Base-by-base conservation (phyloP, 1,140 invertebrate genomes). In the Antheraea pernyi region DNA sequence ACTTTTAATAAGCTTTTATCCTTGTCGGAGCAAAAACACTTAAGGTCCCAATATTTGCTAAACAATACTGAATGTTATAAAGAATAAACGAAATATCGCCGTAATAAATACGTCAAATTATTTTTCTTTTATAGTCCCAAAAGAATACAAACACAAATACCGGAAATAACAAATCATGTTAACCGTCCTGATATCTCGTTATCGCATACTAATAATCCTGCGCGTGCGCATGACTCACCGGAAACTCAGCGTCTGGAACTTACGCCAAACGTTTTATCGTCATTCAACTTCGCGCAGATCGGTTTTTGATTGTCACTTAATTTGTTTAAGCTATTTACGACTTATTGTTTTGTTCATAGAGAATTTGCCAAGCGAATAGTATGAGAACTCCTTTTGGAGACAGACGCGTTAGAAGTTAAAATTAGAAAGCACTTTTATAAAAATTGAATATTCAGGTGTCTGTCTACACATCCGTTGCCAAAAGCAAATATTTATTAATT, bases 91-190 rank as follows among this genome's bases (percentile, higher is more conserved):
- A 42, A 42, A 42, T 42, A 42, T 9, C 7, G 39, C 7, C 0
- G 39, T 42, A 8, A 42, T 11, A 42, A 42, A n/a, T 30, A 13
- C 16, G 13, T 13, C 9, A 53, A n/a, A 13, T 53, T 53, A 16
- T 10, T 13, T 53, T 7, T n/a, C 10, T 53, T n/a, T 53, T 53
- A 53, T 13, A 53, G 9, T 13, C 46, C 13, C 46, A 5, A 16
- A 53, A 53, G 10, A 53, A 53, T 53, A 53, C 7, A 53, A 53
- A 13, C 46, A 13, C 4, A 53, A 16, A 53, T 53, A 53, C 11
- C 46, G 46, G 62, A 64, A 64, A 19, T 64, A 64, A 64, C 62
- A 64, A 64, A 42, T 39, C 30, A 37, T 37, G 37, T 64, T 13
- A 37, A n/a, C 30, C 37, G 36, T 5, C 9, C 13, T n/a, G 36